phyloP scores from a whole-genome alignment of 2,113 vertebrate genomes.

The Ardeotis arabs region DNA sequence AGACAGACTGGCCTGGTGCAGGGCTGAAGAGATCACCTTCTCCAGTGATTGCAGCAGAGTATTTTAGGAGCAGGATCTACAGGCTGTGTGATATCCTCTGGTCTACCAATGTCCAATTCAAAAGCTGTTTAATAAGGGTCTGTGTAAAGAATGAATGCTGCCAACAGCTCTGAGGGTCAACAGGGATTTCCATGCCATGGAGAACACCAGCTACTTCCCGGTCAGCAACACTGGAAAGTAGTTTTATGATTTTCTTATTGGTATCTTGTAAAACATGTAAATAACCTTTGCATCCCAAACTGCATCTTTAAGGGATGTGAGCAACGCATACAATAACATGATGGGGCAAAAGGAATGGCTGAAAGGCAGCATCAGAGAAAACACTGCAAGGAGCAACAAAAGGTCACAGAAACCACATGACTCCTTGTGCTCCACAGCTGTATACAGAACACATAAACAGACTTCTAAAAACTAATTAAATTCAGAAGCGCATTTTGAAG shows the following conservation, averaged over 20 bases:
- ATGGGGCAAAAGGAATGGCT: not conserved
- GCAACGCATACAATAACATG: fast-evolving
- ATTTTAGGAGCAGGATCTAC: no score
- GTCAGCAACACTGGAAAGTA: not conserved
- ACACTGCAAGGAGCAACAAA: not conserved
- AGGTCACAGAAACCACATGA: conserved; percentile 9
- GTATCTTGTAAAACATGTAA: not conserved
- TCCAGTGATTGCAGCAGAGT: no score
- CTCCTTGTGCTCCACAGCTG: conserved; percentile 39
- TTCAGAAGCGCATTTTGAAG: not conserved
- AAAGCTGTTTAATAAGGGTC: no score
- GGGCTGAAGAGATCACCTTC: not conserved
- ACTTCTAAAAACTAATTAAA: conserved; percentile 23
- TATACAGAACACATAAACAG: not conserved
- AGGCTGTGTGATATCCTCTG: no score
- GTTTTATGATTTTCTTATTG: not conserved
- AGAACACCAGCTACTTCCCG: not conserved
- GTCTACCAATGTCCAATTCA: no score
- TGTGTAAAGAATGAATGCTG: not conserved
- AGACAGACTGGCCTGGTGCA: not conserved
- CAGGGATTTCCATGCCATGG: not conserved
- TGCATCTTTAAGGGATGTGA: not conserved
- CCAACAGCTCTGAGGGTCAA: not conserved
- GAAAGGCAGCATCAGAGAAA: not conserved
- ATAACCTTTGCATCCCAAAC: not conserved